Base-by-base conservation (phyloP, 1,140 invertebrate genomes). In the Caenorhabditis inopinata region DNA sequence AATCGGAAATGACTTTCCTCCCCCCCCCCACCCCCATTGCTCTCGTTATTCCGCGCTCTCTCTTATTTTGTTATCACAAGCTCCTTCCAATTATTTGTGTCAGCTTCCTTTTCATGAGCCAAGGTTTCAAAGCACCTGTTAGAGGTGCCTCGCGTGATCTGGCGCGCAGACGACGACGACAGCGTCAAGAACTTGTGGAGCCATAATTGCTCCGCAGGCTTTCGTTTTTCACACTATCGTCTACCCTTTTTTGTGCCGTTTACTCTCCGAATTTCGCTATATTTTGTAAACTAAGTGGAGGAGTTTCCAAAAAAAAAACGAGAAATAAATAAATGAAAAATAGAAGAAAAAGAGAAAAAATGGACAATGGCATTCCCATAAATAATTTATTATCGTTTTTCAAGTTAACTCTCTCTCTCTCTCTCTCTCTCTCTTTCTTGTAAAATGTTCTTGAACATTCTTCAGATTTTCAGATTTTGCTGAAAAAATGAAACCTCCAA, bases 81-180 rank as follows among this genome's bases (percentile, higher is more conserved):
- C 21, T 51, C 23, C 27, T 62, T 4, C 27, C 12, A 32, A 4
- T 38, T 3, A 21, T 32, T 38, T 5, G 38, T 42, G 38, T 21
- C 29, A 16, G 4, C 5, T 21, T 51, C 35, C 27, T 62, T 5
- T 21, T 16, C 35, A 4, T 38, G 2, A 21, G n/a, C 38, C 58
- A 58, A 68, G 58, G 38, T 68, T 68, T 68, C 58, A 68, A 68
- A 68, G 38, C 58, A 68, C 58, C 58, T 68, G 58, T 68, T 32
- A 68, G 27, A 68, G 32, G 58, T 68, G 58, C 38, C 58, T 68
- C 58, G 35, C 29, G n/a, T 21, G 32, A 42, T 6, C 32, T 12
- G n/a, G 4, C 6, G 38, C 38, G 14, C 6, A 42, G 38, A 42
- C 38, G n/a, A n/a, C 7, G 51, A 6, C 14, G 51, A 18, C 58